Base-by-base conservation (phyloP, 2,888 invertebrate genomes). In the Embidobia sp. region DNA sequence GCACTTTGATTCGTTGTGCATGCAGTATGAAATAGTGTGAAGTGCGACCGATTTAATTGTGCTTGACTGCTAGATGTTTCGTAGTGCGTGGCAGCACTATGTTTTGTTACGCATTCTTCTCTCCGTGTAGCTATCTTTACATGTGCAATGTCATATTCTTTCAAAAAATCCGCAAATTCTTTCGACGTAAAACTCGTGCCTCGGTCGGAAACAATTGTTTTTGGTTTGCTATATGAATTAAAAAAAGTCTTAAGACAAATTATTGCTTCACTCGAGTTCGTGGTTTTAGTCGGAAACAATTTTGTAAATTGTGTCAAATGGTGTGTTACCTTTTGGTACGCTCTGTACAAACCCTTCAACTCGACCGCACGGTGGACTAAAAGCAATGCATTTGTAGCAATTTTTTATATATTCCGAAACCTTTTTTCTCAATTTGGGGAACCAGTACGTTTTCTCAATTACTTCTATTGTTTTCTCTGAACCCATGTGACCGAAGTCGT, bases 351-450 rank as follows among this genome's bases (percentile, higher is more conserved):
- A 27, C 4, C 27, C 40, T 40, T 55, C 37, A 8, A 1, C 22
- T 51, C 35, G 31, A 1, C 49, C 49, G 6, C 31, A 18, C 0
- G 31, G 4, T 3, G 51, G 51, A 22, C n/a, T 35, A 33, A 3
- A 57, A 10, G 59, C 59, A 15, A 59, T 59, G 26, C 46, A 59
- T 46, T 46, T 59, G 8, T 46, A 59, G 4, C 59, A 59, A 16
- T 59, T 59, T 10, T 6, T 8, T 1, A 46, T 33, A 8, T 59
- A 46, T 3, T 35, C 33, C 1, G 7, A 0, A 0, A 59, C 35
- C 26, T 59, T 59, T 46, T 46, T 35, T 0, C 59, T 11, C 8
- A 59, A 13, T 22, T 46, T 10, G 1, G 27, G 42, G 11, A 57
- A 42, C 55, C 55, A 57, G 29, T 57, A 57, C 10, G 29, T 29